Conservation (phyloP, 2,888 invertebrate genomes). For the Agrochola lychnidis region DNA sequence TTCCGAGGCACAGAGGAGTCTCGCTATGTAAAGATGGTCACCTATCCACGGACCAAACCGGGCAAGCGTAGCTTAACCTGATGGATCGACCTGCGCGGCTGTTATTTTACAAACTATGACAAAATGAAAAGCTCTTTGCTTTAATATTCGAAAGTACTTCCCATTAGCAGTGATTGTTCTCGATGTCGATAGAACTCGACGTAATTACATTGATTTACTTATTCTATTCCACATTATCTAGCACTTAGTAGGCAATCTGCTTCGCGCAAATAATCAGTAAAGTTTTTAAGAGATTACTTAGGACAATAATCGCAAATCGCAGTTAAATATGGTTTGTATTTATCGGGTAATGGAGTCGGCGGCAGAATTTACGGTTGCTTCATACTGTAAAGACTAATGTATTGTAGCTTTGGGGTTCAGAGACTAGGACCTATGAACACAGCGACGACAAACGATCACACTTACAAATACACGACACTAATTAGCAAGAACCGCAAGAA, state of each 20-base stretch:
- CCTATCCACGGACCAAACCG: not conserved
- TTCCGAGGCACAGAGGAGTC: too few relatives aligned
- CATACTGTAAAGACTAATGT: conserved; percentile 11
- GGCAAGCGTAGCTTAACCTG: not conserved
- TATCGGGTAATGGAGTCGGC: conserved; percentile 30
- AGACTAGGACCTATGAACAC: not conserved
- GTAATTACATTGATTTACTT: conserved; percentile 38
- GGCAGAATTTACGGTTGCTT: conserved; percentile 20
- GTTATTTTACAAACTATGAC: conserved; percentile 24
- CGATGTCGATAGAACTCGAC: conserved; percentile 15
- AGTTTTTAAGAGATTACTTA: conserved; percentile 48
- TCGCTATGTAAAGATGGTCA: not conserved
- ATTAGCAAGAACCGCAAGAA: conserved; percentile 27
- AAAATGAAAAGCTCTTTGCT: conserved; percentile 33
- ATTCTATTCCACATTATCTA: conserved; percentile 34
- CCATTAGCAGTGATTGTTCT: conserved; percentile 16
- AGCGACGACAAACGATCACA: conserved; percentile 10
- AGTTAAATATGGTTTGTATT: conserved; percentile 33
- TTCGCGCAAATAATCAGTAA: conserved; percentile 30
- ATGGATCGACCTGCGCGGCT: not conserved
- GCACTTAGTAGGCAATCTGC: conserved; percentile 39
- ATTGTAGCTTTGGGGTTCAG: conserved; percentile 21
- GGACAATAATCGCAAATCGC: conserved; percentile 42
- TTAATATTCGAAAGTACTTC: conserved; percentile 43
- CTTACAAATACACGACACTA: conserved; percentile 28